Evolutionary conservation across 1,140 invertebrate genomes (phyloP), one percentile per base, ranked within the genome.

Genomic region (Leptoteleia sp.): DNA sequence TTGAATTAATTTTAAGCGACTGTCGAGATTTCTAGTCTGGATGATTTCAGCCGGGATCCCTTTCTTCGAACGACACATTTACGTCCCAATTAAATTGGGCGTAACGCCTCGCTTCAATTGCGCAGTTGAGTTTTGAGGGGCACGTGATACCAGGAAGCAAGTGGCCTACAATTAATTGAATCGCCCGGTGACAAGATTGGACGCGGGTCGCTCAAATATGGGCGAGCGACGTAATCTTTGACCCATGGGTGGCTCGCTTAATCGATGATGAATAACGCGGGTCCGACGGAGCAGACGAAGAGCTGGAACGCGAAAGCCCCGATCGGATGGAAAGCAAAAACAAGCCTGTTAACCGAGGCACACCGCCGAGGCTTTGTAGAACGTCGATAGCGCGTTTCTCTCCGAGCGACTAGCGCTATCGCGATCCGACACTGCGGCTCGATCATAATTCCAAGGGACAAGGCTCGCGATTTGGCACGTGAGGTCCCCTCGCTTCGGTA

Each of bases 401-500:
- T 25, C 27, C 12, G 13, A 2, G n/a, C 16, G 13, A 1, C 9
- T 29, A n/a, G n/a, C 1, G 11, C 52, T 22, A 31, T 61, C 50
- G 45, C 52, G 33, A 48, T 42, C 17, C 38, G 38, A 1, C 5
- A 31, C 43, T 31, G 19, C 35, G 42, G 64, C 48, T 31, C 35
- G 22, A 42, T 67, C 12, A 54, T 71, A 64, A 72, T 59, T 72
- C 47, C 42, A 33, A 22, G 25, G 37, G 33, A n/a, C 45, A 38
- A 68, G 48, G 61, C 42, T 11, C 57, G 31, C 59, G 45, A 67
- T 75, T 81, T 76, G 79, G 73, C 73, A 79, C 76, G 54, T 65
- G 42, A 27, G 40, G 50, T 54, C 48, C 8, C 27, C 54, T 70
- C 61, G 64, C 27, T 50, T 70, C 61, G 64, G 57, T 33, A 75